Conservation (phyloP, 2,113 vertebrate species). For the Corydoras maculifer region DNA sequence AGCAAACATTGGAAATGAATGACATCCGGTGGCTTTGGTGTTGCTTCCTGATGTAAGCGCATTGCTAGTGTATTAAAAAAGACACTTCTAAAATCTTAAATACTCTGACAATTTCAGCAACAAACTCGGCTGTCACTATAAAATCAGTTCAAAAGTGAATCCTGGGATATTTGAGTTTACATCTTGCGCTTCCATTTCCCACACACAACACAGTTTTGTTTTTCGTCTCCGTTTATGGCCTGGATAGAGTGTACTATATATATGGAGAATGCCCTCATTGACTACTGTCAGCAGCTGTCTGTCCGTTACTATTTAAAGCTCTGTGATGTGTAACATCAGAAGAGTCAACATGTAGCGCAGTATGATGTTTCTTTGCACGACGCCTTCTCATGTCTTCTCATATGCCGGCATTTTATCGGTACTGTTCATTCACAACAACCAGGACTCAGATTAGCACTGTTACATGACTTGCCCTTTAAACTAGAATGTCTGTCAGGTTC, state of each 20-base stretch:
- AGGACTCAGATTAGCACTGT: background rate
- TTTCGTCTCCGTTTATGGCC: constrained; percentile 51
- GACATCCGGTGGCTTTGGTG: too few species aligned
- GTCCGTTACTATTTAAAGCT: constrained; percentile 52
- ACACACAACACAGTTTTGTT: constrained; percentile 49
- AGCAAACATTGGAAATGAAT: too few species aligned
- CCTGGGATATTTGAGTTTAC: background rate
- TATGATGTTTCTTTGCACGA: constrained; percentile 48
- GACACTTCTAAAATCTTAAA: too few species aligned
- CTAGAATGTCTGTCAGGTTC: constrained; percentile 3
- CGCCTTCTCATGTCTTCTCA: constrained; percentile 52
- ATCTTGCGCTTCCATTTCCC: background rate
- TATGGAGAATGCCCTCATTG: constrained; percentile 47
- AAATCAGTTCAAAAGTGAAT: background rate
- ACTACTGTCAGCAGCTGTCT: constrained; percentile 54
- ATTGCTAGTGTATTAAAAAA: too few species aligned
- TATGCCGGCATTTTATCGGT: constrained; percentile 46
- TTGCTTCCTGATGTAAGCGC: too few species aligned
- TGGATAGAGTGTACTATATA: constrained; percentile 40
- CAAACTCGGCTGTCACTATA: too few species aligned
- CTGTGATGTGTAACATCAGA: constrained; percentile 57
- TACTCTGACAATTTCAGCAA: too few species aligned
- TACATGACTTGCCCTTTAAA: constrained; percentile 2
- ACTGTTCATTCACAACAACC: constrained; percentile 28
- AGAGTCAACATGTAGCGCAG: constrained; percentile 36